Percentiles rank a stretch among this genome's conserved stretches.
Conservation (phyloP, 2,888 invertebrate species). For the Danaus chrysippus region DNA sequence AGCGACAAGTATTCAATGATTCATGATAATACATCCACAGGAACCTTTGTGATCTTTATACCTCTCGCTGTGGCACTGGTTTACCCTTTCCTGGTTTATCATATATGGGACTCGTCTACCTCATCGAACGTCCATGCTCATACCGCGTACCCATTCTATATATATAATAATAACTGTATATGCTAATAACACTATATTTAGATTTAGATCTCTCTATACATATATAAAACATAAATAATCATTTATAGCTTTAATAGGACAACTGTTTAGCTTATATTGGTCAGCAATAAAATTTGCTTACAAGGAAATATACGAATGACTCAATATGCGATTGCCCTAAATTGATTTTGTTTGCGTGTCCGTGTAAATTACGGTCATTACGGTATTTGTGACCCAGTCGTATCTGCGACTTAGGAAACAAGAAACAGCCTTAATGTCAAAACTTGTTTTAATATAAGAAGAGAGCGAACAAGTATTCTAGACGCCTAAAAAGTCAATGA, state of each 20-base stretch:
- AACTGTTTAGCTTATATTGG: no score
- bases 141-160: slow-evolving; percentile 62
- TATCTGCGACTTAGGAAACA: slow-evolving; percentile 9
- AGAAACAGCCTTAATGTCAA: slow-evolving; percentile 3
- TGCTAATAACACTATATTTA: background rate
- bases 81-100: slow-evolving; percentile 68
- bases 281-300: background rate
- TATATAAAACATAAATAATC: no score
- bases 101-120: slow-evolving; percentile 73
- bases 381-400: slow-evolving; percentile 49
- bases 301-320: slow-evolving; percentile 24
- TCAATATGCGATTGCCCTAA: slow-evolving; percentile 43
- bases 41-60: background rate
- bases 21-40: background rate
- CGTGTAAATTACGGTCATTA: slow-evolving; percentile 47
- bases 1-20: background rate
- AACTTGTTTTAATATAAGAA: background rate
- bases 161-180: slow-evolving; percentile 41
- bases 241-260: no score
- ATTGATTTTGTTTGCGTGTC: slow-evolving; percentile 46
- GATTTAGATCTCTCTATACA: no score
- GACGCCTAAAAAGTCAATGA: no score
- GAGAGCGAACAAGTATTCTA: no score
- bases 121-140: slow-evolving; percentile 72
- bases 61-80: slow-evolving; percentile 19